Percentiles rank a stretch among this genome's conserved stretches.
phyloP scores from a whole-genome alignment of 1,140 invertebrate genomes.

The Platorchestia sp. region DNA sequence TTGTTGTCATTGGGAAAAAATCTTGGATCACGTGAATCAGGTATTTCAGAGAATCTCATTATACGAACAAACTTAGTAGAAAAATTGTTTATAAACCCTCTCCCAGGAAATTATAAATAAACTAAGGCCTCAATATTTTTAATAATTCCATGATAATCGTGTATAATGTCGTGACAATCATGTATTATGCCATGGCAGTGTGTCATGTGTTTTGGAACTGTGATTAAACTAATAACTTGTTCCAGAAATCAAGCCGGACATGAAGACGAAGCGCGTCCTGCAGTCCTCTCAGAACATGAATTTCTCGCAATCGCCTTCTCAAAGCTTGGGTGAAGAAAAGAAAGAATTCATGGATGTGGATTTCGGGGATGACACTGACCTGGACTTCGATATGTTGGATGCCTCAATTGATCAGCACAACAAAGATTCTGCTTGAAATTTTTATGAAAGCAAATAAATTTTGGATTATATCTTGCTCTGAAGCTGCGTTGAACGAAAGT shows the following conservation, averaged over 20 bases:
- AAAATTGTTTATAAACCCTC: too few species aligned
- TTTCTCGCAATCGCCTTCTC: background rate
- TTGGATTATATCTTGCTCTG: background rate
- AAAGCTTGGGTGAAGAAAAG: background rate
- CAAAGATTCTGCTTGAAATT: background rate
- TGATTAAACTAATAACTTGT: background rate
- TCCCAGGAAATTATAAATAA: too few species aligned
- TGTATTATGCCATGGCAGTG: background rate
- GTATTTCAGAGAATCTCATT: background rate
- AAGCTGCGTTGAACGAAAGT: too few species aligned
- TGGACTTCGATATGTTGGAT: conserved; percentile 36
- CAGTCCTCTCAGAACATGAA: background rate
- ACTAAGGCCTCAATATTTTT: background rate
- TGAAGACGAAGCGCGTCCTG: background rate
- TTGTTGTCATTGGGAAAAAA: too few species aligned
- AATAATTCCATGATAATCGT: background rate
- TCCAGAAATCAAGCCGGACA: background rate
- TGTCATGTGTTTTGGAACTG: background rate
- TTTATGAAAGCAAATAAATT: background rate
- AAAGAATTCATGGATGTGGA: background rate
- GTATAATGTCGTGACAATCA: background rate
- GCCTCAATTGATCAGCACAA: background rate
- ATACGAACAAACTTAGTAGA: background rate
- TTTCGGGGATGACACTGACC: conserved; percentile 1
- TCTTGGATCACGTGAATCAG: too few species aligned